Evolutionary conservation across 2,797 vertebrate genomes (phyloP).

Genomic region (Tauraco hartlaubi): DNA sequence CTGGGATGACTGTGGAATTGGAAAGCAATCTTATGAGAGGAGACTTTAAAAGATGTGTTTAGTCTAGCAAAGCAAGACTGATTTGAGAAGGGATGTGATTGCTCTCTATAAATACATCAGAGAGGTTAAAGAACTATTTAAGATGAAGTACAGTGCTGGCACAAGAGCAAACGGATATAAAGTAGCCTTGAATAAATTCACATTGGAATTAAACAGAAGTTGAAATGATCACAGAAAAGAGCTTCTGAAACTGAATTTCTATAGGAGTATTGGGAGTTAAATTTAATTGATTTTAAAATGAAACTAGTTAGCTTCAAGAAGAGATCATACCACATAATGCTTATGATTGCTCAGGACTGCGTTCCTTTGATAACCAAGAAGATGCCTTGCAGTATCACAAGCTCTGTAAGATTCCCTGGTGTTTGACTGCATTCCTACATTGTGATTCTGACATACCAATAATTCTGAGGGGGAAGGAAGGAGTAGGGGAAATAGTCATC

Average conservation of each 20-base stretch:
- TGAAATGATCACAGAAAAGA: background rate
- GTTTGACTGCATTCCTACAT: background rate
- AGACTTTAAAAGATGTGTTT: background rate
- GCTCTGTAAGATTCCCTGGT: background rate
- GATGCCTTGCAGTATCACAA: background rate
- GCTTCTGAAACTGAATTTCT: background rate
- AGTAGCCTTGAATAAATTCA: slow-evolving; percentile 5
- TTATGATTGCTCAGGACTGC: background rate
- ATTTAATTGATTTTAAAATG: slow-evolving; percentile 4
- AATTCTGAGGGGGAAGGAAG: background rate
- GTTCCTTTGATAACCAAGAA: background rate
- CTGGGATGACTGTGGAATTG: background rate
- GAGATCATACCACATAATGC: background rate
- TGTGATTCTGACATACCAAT: background rate
- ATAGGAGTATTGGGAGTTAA: background rate
- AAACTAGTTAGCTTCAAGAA: background rate
- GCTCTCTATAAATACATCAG: background rate
- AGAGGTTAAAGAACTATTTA: background rate
- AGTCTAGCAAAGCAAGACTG: background rate
- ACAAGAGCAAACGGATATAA: background rate
- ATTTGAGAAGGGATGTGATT: background rate
- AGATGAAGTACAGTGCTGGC: background rate
- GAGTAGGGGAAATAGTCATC: rapidly evolving
- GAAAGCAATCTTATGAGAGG: background rate
- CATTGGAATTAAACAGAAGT: background rate